Conservation (phyloP, 1,140 invertebrate species). For the Leptopilina clavipes region DNA sequence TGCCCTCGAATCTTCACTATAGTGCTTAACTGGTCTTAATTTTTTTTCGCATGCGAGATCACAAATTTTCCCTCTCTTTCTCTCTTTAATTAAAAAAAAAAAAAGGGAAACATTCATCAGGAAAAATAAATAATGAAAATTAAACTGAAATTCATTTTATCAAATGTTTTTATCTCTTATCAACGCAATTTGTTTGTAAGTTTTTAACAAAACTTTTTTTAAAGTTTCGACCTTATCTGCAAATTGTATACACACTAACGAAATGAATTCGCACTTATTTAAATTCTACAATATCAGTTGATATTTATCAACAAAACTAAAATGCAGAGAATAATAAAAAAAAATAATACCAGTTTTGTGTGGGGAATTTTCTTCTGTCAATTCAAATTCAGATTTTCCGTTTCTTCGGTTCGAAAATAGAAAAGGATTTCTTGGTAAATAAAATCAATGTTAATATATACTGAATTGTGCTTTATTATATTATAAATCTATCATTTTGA, state of each 20-base stretch:
- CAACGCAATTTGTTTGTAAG: background rate
- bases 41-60: conserved; percentile 3
- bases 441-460: conserved; percentile 48
- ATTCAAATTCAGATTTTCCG: too few relatives aligned
- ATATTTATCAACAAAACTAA: too few relatives aligned
- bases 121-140: too few relatives aligned
- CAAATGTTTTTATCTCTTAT: conserved; percentile 2
- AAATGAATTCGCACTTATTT: too few relatives aligned
- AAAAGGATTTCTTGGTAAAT: background rate
- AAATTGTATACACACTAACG: too few relatives aligned
- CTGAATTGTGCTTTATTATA: conserved; percentile 67
- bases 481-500: conserved; percentile 70
- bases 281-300: too few relatives aligned
- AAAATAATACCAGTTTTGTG: too few relatives aligned
- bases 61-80: background rate
- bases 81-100: conserved; percentile 29
- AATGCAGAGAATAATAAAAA: too few relatives aligned
- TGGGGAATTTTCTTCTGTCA: too few relatives aligned
- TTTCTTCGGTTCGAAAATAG: too few relatives aligned
- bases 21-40: conserved; percentile 27
- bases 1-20: conserved; percentile 29
- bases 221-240: background rate
- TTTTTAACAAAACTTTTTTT: too few relatives aligned
- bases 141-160: background rate
- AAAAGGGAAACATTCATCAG: background rate